A percentile compares a stretch with the other conserved stretches of the same genome.
Conservation (phyloP, 2,888 invertebrate species). For the Xiphydria camelus region DNA sequence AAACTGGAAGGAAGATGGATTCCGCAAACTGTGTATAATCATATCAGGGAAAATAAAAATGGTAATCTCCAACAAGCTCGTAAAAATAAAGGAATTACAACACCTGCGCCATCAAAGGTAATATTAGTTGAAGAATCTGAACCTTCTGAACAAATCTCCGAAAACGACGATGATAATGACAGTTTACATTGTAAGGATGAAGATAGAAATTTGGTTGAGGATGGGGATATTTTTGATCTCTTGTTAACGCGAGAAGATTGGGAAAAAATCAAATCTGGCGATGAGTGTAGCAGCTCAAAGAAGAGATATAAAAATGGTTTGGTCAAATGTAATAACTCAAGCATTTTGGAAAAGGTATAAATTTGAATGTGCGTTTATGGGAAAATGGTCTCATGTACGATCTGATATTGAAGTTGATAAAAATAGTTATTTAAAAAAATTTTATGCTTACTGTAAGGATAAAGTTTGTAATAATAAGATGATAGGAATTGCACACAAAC, state of each 20-base stretch:
- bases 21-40: slow-evolving; percentile 15
- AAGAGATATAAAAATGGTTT: slow-evolving; percentile 9
- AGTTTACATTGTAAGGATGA: slow-evolving; percentile 2
- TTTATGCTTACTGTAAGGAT: slow-evolving; percentile 15
- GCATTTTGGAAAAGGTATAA: slow-evolving; percentile 20
- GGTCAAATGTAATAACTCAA: slow-evolving; percentile 15
- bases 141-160: no score
- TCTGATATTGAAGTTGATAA: no score
- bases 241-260: slow-evolving; percentile 10
- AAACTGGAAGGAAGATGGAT: slow-evolving; percentile 16
- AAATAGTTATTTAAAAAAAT: slow-evolving; percentile 10
- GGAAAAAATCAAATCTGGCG: slow-evolving; percentile 12
- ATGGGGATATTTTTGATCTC: slow-evolving; percentile 6
- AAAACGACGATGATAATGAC: slow-evolving; percentile 1
- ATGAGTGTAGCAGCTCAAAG: background rate
- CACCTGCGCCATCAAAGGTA: slow-evolving; percentile 3
- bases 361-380: slow-evolving; percentile 19
- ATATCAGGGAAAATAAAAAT: slow-evolving; percentile 15
- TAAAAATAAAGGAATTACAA: slow-evolving; percentile 3
- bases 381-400: slow-evolving; percentile 14
- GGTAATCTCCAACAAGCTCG: slow-evolving; percentile 13
- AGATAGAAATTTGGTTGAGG: background rate
- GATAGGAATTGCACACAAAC: slow-evolving; percentile 9
- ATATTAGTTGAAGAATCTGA: slow-evolving; percentile 5
- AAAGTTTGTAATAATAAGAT: slow-evolving; percentile 14